These are phyloP conservation scores for Bucorvus abyssinicus DNA, from an alignment of 2,797 vertebrate genomes.

Conservation along the genomic window DNA sequence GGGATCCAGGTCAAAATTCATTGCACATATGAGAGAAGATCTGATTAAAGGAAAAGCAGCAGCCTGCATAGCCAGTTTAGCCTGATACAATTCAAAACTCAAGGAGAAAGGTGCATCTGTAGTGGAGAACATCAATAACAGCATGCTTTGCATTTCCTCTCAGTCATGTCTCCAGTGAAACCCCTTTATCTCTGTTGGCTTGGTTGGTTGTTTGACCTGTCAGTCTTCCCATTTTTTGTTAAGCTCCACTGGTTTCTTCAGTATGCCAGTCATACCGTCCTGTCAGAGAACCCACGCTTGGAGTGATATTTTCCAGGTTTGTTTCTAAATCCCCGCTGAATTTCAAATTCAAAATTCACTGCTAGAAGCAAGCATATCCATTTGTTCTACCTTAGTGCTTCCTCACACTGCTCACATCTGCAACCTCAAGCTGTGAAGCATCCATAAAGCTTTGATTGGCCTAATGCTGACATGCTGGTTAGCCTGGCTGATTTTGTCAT, in stretches of 20 bases:
- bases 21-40: background rate
- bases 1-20: background rate
- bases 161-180: background rate
- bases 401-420: background rate
- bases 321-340: background rate
- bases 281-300: background rate
- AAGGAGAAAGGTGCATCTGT: background rate
- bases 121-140: background rate
- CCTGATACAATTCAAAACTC: background rate
- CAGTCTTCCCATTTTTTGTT: background rate
- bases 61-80: background rate
- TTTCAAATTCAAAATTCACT: background rate
- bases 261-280: background rate
- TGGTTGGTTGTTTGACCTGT: background rate
- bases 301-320: background rate
- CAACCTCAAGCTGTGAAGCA: background rate
- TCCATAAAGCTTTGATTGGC: background rate
- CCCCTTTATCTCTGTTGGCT: background rate
- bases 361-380: background rate
- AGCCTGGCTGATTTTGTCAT: background rate
- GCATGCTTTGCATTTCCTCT: background rate
- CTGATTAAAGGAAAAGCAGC: background rate
- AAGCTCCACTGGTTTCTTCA: background rate
- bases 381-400: background rate
- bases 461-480: accelerated